Conservation (phyloP, 2,888 invertebrate species). For the Eupithecia dodoneata region DNA sequence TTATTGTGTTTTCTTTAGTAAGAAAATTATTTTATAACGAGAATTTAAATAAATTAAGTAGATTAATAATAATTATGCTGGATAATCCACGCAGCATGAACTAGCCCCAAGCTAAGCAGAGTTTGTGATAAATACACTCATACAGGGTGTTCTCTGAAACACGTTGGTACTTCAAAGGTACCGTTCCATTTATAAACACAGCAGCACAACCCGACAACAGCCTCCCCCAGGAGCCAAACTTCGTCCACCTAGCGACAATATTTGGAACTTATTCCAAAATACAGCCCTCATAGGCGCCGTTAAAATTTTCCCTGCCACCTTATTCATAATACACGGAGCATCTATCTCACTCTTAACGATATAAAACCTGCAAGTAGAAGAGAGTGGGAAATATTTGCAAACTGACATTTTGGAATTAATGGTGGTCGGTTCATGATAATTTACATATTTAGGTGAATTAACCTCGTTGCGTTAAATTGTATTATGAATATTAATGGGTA, state of each 20-base stretch:
- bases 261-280: slow-evolving; percentile 84
- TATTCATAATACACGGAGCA: slow-evolving; percentile 79
- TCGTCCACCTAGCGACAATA: slow-evolving; percentile 85
- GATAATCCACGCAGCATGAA: no score
- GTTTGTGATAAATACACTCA: neutral
- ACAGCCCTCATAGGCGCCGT: slow-evolving; percentile 85
- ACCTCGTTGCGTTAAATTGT: slow-evolving; percentile 83
- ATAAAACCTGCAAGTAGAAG: slow-evolving; percentile 47
- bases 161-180: slow-evolving; percentile 65
- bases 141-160: neutral
- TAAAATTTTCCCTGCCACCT: slow-evolving; percentile 83
- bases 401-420: slow-evolving; percentile 82
- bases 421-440: slow-evolving; percentile 85
- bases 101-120: no score
- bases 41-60: no score
- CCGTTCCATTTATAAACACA: slow-evolving; percentile 82
- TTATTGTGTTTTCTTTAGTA: no score
- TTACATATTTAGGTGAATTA: slow-evolving; percentile 85
- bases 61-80: no score
- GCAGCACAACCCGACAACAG: slow-evolving; percentile 70
- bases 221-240: slow-evolving; percentile 80
- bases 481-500: slow-evolving; percentile 83
- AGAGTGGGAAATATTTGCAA: slow-evolving; percentile 73
- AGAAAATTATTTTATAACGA: no score
- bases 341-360: slow-evolving; percentile 57